Evolutionary conservation across 2,797 vertebrate species (phyloP).

Genomic region (Strix occidentalis): DNA sequence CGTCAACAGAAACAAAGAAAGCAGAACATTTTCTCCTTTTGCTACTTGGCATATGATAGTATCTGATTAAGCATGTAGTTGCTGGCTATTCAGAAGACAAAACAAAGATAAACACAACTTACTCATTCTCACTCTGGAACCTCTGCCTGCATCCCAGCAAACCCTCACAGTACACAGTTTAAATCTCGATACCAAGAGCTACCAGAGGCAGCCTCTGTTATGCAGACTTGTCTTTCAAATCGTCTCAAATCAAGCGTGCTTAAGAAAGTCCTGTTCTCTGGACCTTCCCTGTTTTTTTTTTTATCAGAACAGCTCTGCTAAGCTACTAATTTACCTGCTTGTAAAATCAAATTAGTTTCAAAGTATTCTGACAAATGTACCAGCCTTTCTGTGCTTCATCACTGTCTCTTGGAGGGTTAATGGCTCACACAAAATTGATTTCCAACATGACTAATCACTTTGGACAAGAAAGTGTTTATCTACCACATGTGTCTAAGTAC

Average conservation of each 20-base stretch:
- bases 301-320: not conserved
- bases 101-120: not conserved
- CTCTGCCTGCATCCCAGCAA: not conserved
- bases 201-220: not conserved
- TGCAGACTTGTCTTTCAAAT: not conserved
- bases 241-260: not conserved
- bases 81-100: not conserved
- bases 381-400: not conserved
- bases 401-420: not conserved
- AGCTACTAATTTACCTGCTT: not conserved
- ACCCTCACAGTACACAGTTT: not conserved
- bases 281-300: accelerated
- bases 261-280: accelerated
- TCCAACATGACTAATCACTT: not conserved
- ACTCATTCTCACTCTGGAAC: not conserved
- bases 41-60: not conserved
- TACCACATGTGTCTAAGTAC: not conserved
- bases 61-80: not conserved
- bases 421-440: not conserved
- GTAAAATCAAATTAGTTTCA: not conserved
- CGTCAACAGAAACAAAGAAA: not conserved
- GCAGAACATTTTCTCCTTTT: not conserved
- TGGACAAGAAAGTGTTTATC: not conserved
- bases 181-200: not conserved
- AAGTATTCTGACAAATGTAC: not conserved